Percentiles rank a stretch among this genome's conserved stretches.
These are phyloP conservation scores for Clamator glandarius DNA, from an alignment of 2,797 vertebrate genomes.

Conservation along the genomic window DNA sequence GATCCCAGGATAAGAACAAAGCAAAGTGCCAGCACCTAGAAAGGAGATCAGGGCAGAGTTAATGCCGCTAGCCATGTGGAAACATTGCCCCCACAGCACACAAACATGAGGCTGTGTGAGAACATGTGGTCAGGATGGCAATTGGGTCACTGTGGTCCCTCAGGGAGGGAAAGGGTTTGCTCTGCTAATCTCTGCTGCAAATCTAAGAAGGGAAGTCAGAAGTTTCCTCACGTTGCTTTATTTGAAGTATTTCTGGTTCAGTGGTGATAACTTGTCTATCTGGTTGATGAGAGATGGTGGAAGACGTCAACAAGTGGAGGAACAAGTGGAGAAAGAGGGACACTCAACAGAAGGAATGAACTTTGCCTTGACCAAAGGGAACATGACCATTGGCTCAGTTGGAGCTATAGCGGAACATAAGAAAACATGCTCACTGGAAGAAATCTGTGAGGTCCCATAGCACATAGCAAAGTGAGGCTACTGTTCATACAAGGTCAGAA, in stretches of 20 bases:
- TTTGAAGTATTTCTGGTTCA: slow-evolving; percentile 12
- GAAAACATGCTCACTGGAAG: not conserved
- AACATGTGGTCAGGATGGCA: not conserved
- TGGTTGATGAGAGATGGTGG: not conserved
- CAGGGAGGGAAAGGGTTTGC: not conserved
- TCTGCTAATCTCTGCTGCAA: not conserved
- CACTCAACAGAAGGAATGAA: not conserved
- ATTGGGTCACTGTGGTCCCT: not conserved
- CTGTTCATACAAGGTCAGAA: not conserved
- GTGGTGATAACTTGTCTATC: not conserved
- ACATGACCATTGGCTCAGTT: not conserved
- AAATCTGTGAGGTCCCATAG: not conserved
- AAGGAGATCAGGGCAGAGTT: slow-evolving; percentile 12
- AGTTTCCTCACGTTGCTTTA: not conserved
- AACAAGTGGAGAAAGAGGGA: not conserved
- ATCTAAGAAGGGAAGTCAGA: slow-evolving; percentile 6
- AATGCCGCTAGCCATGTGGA: not conserved
- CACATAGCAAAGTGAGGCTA: not conserved
- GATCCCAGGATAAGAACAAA: slow-evolving; percentile 97
- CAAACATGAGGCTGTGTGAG: not conserved
- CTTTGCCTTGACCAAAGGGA: not conserved
- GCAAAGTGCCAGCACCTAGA: slow-evolving; percentile 94
- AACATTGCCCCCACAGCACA: not conserved
- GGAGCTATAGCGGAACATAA: not conserved
- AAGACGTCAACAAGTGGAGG: no score